A percentile compares a stretch with the other conserved stretches of the same genome.
These are phyloP conservation scores for Leiothrix lutea DNA, from an alignment of 2,113 vertebrate genomes.

Conservation along the genomic window DNA sequence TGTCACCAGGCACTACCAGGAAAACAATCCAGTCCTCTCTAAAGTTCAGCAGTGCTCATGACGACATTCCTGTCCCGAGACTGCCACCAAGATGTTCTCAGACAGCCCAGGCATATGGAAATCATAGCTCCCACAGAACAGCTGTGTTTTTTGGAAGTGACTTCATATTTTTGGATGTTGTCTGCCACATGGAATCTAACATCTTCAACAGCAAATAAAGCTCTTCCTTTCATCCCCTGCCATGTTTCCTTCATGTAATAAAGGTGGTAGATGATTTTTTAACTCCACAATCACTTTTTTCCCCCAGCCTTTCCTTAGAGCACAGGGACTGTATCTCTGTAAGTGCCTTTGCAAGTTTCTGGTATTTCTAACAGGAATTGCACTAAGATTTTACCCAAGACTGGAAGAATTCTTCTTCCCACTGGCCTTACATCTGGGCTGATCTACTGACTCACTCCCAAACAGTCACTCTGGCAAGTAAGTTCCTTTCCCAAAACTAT, in stretches of 20 bases:
- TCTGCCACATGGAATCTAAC: conserved; percentile 21
- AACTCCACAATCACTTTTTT: background rate
- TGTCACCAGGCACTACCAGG: conserved; percentile 10
- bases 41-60: conserved; percentile 26
- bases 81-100: conserved; percentile 39
- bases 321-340: background rate
- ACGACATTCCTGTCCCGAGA: conserved; percentile 3
- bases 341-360: background rate
- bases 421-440: background rate
- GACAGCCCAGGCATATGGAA: conserved; percentile 28
- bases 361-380: background rate
- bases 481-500: background rate
- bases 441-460: background rate
- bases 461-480: background rate
- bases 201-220: conserved; percentile 58
- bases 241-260: conserved; percentile 8
- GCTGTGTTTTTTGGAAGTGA: conserved; percentile 62
- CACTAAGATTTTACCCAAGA: background rate
- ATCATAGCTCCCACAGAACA: conserved; percentile 26
- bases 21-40: conserved; percentile 18
- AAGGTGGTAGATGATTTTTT: background rate
- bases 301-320: background rate
- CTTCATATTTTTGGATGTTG: conserved; percentile 46
- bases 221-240: conserved; percentile 50
- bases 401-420: background rate